These are phyloP conservation scores for Diachrysia chrysitis DNA, from an alignment of 2,888 invertebrate species.

Conservation along the genomic window DNA sequence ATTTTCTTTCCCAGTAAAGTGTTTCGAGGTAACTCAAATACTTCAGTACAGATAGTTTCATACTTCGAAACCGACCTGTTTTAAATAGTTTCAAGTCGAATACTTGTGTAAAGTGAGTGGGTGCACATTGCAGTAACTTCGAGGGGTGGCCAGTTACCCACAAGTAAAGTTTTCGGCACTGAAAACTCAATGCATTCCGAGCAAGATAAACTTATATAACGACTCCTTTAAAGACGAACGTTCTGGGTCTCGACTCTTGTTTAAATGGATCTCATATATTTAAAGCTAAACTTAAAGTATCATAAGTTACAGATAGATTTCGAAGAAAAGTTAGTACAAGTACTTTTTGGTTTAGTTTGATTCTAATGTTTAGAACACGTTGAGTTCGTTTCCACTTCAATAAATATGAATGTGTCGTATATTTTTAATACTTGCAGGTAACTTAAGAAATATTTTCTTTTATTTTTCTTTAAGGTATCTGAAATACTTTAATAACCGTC, in stretches of 20 bases:
- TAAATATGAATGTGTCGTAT: constrained; percentile 17
- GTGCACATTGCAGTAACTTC: constrained; percentile 38
- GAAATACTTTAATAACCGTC: too few species aligned
- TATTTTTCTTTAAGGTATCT: not conserved
- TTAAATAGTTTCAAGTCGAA: constrained; percentile 44
- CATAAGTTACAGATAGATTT: constrained; percentile 50
- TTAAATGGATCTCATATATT: constrained; percentile 45
- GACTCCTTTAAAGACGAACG: constrained; percentile 40
- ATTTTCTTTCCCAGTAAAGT: not conserved
- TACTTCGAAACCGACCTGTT: constrained; percentile 30
- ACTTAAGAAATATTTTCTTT: not conserved
- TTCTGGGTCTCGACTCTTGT: constrained; percentile 35
- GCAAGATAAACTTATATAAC: constrained; percentile 54
- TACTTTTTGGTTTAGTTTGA: constrained; percentile 28
- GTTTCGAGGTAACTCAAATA: constrained; percentile 15
- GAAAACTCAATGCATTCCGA: constrained; percentile 52
- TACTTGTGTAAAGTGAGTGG: constrained; percentile 40
- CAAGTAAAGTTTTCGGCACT: constrained; percentile 51
- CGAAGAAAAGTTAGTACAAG: constrained; percentile 19
- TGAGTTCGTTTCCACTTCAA: not conserved
- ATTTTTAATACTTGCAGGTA: not conserved
- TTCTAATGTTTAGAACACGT: constrained; percentile 8
- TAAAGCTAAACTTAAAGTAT: constrained; percentile 25
- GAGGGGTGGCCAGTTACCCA: constrained; percentile 41
- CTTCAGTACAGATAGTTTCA: constrained; percentile 19